phyloP scores from a whole-genome alignment of 1,140 invertebrate species.

The Camponotus floridanus region DNA sequence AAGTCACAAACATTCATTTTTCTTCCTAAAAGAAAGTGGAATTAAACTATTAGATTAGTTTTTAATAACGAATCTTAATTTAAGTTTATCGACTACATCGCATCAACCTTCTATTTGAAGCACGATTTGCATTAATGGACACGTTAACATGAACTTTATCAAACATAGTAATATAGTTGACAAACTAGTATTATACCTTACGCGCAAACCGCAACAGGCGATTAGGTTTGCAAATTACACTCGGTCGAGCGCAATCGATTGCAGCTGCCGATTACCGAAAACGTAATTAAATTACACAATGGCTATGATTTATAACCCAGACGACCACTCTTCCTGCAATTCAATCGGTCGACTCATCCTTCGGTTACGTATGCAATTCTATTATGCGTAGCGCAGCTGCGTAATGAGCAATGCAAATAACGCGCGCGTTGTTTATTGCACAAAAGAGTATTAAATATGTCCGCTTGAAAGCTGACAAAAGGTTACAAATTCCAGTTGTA shows the following conservation, averaged over 20 bases:
- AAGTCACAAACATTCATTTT: neutral
- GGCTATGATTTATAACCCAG: constrained; percentile 63
- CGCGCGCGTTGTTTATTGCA: neutral
- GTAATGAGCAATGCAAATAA: constrained; percentile 53
- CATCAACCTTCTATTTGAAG: constrained; percentile 35
- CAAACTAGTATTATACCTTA: constrained; percentile 73
- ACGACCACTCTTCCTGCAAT: constrained; percentile 46
- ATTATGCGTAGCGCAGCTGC: constrained; percentile 38
- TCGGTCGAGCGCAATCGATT: constrained; percentile 62
- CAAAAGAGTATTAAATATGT: constrained; percentile 38
- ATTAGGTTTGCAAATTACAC: constrained; percentile 75
- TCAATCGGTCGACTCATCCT: constrained; percentile 48
- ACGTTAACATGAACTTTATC: constrained; percentile 73
- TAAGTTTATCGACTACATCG: constrained; percentile 17
- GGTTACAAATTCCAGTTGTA: neutral
- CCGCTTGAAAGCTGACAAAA: neutral
- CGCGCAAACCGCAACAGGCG: constrained; percentile 68
- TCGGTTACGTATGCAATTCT: constrained; percentile 36
- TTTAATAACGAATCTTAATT: constrained; percentile 40
- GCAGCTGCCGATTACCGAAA: constrained; percentile 70
- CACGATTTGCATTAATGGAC: constrained; percentile 62
- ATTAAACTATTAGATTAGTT: constrained; percentile 11
- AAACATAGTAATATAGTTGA: constrained; percentile 69
- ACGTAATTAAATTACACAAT: constrained; percentile 71
- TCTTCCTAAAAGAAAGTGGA: neutral